A percentile compares a stretch with the other conserved stretches of the same genome.
Conservation (phyloP, 2,113 vertebrate genomes). For the Phocoena phocoena region DNA sequence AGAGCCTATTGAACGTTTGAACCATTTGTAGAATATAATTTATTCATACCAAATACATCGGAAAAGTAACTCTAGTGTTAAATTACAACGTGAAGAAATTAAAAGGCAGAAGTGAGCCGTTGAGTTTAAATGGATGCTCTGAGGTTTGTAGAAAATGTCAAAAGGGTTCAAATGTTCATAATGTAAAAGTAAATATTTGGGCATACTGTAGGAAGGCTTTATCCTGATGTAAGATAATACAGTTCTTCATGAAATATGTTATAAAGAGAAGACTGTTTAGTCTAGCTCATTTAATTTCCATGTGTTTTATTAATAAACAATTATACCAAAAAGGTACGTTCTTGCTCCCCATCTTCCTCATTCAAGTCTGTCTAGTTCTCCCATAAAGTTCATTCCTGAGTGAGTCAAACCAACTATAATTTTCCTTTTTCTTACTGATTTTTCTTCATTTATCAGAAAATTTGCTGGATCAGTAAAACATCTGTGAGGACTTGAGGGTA, state of each 20-base stretch:
- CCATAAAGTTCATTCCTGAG: neutral
- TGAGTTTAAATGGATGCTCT: conserved; percentile 60
- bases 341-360: neutral
- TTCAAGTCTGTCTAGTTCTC: neutral
- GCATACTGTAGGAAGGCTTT: conserved; percentile 36
- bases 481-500: neutral
- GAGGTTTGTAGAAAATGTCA: conserved; percentile 70
- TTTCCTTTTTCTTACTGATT: neutral
- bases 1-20: conserved; percentile 51
- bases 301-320: conserved; percentile 22
- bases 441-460: neutral
- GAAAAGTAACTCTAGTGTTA: conserved; percentile 39
- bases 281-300: conserved; percentile 36
- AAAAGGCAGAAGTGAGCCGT: conserved; percentile 67
- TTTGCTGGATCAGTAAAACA: neutral
- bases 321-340: neutral
- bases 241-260: neutral
- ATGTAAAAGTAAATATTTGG: conserved; percentile 75
- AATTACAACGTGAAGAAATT: conserved; percentile 68
- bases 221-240: conserved; percentile 18
- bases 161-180: conserved; percentile 67
- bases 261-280: conserved; percentile 50
- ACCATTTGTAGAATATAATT: conserved; percentile 72
- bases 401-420: neutral
- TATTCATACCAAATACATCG: conserved; percentile 61